A percentile compares a stretch with the other conserved stretches of the same genome.
Evolutionary conservation across 1,140 invertebrate species (phyloP).

Genomic region (Laupala kohalensis): DNA sequence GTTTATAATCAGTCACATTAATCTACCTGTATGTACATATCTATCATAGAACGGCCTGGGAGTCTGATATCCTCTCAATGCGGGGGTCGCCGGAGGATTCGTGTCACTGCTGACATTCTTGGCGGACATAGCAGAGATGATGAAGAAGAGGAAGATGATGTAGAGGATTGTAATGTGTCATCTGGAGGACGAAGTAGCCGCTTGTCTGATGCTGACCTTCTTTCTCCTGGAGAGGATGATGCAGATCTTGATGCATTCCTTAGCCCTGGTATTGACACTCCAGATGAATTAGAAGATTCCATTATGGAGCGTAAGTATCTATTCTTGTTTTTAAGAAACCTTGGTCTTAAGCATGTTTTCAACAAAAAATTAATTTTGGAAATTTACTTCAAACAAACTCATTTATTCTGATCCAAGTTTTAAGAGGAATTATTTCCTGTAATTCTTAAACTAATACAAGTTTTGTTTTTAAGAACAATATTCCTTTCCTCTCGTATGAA

Average conservation of each 20-base stretch:
- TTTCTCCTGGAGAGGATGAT: conserved; percentile 18
- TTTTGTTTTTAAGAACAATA: too few relatives aligned
- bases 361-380: too few relatives aligned
- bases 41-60: conserved; percentile 8
- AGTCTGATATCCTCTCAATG: conserved; percentile 6
- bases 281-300: conserved; percentile 34
- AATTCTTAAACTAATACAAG: too few relatives aligned
- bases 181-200: conserved; percentile 10
- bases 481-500: too few relatives aligned
- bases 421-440: too few relatives aligned
- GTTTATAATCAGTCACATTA: too few relatives aligned
- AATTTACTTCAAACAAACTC: too few relatives aligned
- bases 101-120: conserved; percentile 24
- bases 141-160: conserved; percentile 9
- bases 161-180: conserved; percentile 9
- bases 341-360: background rate
- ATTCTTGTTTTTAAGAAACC: background rate
- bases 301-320: conserved; percentile 28
- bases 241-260: conserved; percentile 23
- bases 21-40: too few relatives aligned
- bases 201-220: conserved; percentile 20
- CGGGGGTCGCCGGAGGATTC: conserved; percentile 23
- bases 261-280: conserved; percentile 26
- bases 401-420: too few relatives aligned
- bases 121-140: conserved; percentile 20